Evolutionary conservation across 1,140 invertebrate genomes (phyloP), one percentile per base, ranked within the genome.

Genomic region (Pseudomyrmex dendroicus): DNA sequence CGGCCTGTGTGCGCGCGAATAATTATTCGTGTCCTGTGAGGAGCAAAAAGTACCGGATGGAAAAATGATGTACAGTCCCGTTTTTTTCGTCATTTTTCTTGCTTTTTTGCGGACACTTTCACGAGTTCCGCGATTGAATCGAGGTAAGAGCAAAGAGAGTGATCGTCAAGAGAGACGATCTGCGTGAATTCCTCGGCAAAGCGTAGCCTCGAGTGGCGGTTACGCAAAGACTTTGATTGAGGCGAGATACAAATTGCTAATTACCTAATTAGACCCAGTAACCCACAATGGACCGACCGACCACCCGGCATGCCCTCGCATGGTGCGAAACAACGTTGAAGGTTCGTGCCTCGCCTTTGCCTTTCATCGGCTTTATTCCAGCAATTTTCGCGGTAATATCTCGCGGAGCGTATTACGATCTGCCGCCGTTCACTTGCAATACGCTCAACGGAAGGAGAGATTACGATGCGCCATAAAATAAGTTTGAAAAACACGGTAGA

Each of bases 241-340:
- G 80, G 66, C 74, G 82, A 87, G 89, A 89, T 92, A 88, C 83
- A 92, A 92, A 91, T 87, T 84, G 84, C 86, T 92, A 90, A 93
- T 93, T 92, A 90, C 87, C 90, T 93, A 93, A 93, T 93, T 92
- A 93, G 90, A 90, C 84, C 87, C 87, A 85, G 70, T 89, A 88
- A 92, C 85, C 88, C 77, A 89, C 74, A 86, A 88, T 76, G 72
- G 87, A 84, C 84, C 88, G 85, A 62, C 57, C 89, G 89, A 83
- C 88, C 87, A 89, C 87, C 88, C 82, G 86, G 80, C 52, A 73
- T 66, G 80, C 22, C 59, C 61, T 77, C 66, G 35, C 67, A 15
- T 25, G 74, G 54, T 59, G 72, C 61, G 73, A 85, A 35, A 59
- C 13, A 35, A 74, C 52, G 61, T 68, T 25, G 57, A 46, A 48